Base-by-base conservation (phyloP, 2,888 invertebrate genomes). In the Pycnomerus fuliginosus region DNA sequence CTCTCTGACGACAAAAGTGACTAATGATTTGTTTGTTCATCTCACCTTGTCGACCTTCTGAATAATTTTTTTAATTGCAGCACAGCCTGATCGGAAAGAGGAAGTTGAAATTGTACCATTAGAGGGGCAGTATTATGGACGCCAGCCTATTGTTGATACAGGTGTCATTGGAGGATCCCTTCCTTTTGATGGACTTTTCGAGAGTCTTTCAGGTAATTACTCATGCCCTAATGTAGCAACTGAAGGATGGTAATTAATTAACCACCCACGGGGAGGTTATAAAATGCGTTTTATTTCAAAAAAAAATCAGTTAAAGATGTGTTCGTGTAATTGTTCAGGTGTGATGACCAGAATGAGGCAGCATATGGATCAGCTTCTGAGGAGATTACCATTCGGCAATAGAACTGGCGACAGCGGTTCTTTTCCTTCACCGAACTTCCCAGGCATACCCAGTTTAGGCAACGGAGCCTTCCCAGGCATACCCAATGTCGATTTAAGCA, bases 261-360 rank as follows among this genome's bases (percentile, higher is more conserved):
- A n/a, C n/a, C n/a, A n/a, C n/a, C n/a, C n/a, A n/a, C n/a, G n/a
- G n/a, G n/a, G n/a, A n/a, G n/a, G n/a, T 20, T 20, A 20, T 20
- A 20, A 20, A 20, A 20, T 20, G 20, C 8, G 20, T 25, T 25
- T 25, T 8, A 10, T 25, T 3, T 25, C 11, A 10, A 8, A 7
- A 10, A 25, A 7, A 25, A 10, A 4, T 25, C 11, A 25, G 20
- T 20, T 20, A 25, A 25, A 8, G 3, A 25, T 10, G 4, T 10
- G 7, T 8, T 10, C 11, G 25, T 25, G 4, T 10, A 4, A 25
- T 42, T 39, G 61, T 62, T 8, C 43, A 69, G 68, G 56, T 42
- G 50, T 67, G 23, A 62, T 69, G 60, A 50, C 50, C 3, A 56
- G 64, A 31, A 62, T 69, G 60, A 50, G 65, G 3, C 61, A 67